These are phyloP conservation scores for Botia almorhae DNA, from an alignment of 2,797 vertebrate genomes.

Conservation along the genomic window DNA sequence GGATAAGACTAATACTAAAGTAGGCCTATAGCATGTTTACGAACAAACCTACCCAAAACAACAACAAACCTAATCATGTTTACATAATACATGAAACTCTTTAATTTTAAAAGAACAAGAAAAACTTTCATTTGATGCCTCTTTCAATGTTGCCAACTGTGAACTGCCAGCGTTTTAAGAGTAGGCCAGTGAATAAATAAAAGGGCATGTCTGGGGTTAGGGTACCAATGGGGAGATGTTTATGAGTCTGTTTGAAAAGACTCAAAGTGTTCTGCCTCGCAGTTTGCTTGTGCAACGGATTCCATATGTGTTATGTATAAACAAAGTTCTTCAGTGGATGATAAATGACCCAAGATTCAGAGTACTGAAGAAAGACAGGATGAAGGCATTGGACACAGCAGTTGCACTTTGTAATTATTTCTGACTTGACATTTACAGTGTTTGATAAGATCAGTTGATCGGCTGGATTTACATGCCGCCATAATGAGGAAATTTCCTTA, in stretches of 20 bases:
- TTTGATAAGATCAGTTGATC: constrained; percentile 28
- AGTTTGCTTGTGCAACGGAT: constrained; percentile 32
- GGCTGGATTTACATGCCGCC: constrained; percentile 9
- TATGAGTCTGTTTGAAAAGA: constrained; percentile 48
- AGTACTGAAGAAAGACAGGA: background rate
- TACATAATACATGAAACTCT: background rate
- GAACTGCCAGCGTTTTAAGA: constrained; percentile 23
- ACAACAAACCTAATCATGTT: too few species aligned
- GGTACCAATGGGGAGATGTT: constrained; percentile 40
- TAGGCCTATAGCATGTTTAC: too few species aligned
- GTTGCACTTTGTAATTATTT: constrained; percentile 20
- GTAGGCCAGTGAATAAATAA: constrained; percentile 59
- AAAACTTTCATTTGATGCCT: constrained; percentile 27
- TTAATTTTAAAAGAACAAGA: background rate
- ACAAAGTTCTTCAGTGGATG: constrained; percentile 14
- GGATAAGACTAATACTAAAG: too few species aligned
- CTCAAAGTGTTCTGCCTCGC: constrained; percentile 18
- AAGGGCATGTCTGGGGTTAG: constrained; percentile 23
- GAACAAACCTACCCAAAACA: too few species aligned
- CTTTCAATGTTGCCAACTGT: background rate
- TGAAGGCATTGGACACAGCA: constrained; percentile 13
- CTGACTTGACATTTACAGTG: constrained; percentile 37
- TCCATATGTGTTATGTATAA: constrained; percentile 39
- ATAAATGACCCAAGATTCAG: constrained; percentile 2
- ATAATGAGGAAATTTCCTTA: constrained; percentile 27